Evolutionary conservation across 2,797 vertebrate genomes (phyloP), one percentile per base, ranked within the genome.

Genomic region (Miichthys miiuy): DNA sequence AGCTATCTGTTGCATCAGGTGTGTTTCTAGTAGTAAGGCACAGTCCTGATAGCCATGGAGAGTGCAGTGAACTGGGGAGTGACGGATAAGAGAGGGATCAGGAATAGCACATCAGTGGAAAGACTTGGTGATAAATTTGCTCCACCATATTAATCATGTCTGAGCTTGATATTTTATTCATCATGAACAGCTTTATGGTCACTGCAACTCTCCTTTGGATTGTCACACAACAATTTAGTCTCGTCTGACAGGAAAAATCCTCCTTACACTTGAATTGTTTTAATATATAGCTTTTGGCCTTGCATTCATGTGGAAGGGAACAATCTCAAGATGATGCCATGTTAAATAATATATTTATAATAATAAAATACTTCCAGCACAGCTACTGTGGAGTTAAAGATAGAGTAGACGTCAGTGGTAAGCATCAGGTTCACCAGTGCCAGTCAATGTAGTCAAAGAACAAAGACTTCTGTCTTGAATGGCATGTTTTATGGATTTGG

Each of bases 1-100:
- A 75, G 65, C 81, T 82, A 77, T 90, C 77, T 89, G 81, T 93
- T 94, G 89, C 91, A 91, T 94, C 91, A 93, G 74, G 67, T 10
- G 5, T 82, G 84, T 84, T 88, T 80, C 78, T 91, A 72, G 79
- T 83, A 67, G 87, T 86, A 79, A 72, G 72, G 74, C 75, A 60
- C 68, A 58, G 74, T 77, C 65, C 21, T 42, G 51, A 80, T 57
- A 62, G 48, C 20, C 47, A 41, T 34, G 52, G n/a, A 57, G 56
- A 64, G 61, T 18, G 51, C 52, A 68, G 62, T 61, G 66, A 58
- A 78, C 61, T 27, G 46, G 42, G 52, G 20, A 63, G 47, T 23
- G 56, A 21, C 63, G 64, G 72, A 75, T 72, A 63, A 76, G 50
- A 77, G 20, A 62, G 12, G 42, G 41, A 78, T 82, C 61, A 44